These are phyloP conservation scores for Dipodomys spectabilis DNA, from an alignment of 2,113 vertebrate genomes.

Conservation along the genomic window DNA sequence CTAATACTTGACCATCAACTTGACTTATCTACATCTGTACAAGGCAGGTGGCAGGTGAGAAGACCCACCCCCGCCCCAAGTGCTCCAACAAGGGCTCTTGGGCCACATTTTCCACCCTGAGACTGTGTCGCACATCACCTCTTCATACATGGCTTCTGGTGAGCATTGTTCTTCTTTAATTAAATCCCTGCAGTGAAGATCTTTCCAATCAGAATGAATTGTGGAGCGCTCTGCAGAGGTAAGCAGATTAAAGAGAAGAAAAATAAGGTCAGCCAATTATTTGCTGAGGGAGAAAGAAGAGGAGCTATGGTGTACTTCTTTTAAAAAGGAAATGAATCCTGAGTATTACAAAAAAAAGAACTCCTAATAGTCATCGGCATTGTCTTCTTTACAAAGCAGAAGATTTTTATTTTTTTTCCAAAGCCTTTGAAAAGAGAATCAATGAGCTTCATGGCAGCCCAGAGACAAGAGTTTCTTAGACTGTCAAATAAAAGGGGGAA, in stretches of 20 bases:
- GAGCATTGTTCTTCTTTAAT: constrained; percentile 69
- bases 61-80: neutral
- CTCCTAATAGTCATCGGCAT: constrained; percentile 61
- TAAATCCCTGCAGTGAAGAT: constrained; percentile 62
- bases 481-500: constrained; percentile 69
- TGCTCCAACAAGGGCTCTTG: neutral
- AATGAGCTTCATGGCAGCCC: constrained; percentile 72
- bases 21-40: neutral
- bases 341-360: neutral
- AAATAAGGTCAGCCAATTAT: constrained; percentile 61
- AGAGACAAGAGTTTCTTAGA: constrained; percentile 77
- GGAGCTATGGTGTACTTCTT: constrained; percentile 48
- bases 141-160: neutral
- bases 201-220: constrained; percentile 54
- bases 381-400: constrained; percentile 56
- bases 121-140: neutral
- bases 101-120: constrained; percentile 1
- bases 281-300: constrained; percentile 50
- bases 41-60: neutral
- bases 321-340: constrained; percentile 66
- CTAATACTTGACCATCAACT: neutral
- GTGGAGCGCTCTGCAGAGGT: constrained; percentile 26
- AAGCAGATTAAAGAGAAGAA: constrained; percentile 73
- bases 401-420: constrained; percentile 70
- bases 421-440: constrained; percentile 80